Percentiles rank a stretch among this genome's conserved stretches.
These are phyloP conservation scores for Drosophila barbarae DNA, from an alignment of 2,888 invertebrate genomes.

Conservation along the genomic window DNA sequence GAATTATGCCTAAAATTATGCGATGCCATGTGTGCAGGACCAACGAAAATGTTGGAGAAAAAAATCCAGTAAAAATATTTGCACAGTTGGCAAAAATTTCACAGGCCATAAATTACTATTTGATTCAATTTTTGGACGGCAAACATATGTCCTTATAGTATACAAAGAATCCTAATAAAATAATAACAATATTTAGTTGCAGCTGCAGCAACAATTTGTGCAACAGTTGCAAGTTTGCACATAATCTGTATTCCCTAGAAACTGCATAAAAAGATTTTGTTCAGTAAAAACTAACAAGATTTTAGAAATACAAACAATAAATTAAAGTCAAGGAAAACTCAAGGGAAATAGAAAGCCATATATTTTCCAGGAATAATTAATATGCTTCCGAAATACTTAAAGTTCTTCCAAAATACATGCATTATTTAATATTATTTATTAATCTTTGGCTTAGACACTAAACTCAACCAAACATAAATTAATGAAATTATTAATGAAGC, in stretches of 20 bases:
- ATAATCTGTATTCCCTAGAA: not conserved
- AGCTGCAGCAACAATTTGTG: constrained; percentile 29
- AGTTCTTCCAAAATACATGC: too few relatives aligned
- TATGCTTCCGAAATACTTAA: not conserved
- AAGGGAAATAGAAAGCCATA: not conserved
- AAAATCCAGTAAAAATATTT: constrained; percentile 38
- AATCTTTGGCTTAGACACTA: not conserved
- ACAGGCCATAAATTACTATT: constrained; percentile 62
- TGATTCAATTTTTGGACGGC: constrained; percentile 49
- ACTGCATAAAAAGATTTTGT: not conserved
- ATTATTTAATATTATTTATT: not conserved
- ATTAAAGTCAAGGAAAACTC: not conserved
- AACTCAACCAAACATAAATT: not conserved
- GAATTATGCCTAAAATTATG: constrained; percentile 71
- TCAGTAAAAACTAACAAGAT: not conserved
- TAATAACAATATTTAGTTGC: constrained; percentile 29
- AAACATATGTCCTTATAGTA: constrained; percentile 20
- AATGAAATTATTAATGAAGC: not conserved
- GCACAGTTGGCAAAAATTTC: constrained; percentile 50
- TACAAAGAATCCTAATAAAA: constrained; percentile 10
- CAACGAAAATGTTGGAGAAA: constrained; percentile 20
- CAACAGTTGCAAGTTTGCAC: constrained; percentile 33
- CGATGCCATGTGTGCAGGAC: constrained; percentile 56
- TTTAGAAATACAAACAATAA: not conserved
- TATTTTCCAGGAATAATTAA: not conserved